phyloP scores from a whole-genome alignment of 92 coral and sea anemone genomes.

The Umimayanthus kanabou region DNA sequence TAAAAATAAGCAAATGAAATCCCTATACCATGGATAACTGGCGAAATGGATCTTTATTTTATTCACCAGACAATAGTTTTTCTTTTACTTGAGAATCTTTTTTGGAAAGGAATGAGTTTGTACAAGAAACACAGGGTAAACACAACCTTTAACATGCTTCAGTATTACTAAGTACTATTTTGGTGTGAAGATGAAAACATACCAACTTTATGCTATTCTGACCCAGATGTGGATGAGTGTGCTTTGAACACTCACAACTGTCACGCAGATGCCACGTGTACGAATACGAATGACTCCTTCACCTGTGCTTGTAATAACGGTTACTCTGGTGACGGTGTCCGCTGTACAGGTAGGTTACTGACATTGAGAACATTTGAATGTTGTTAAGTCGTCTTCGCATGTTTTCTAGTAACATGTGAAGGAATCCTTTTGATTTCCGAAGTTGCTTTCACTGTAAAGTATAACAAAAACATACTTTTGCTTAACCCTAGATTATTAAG shows the following conservation, averaged over 20 bases:
- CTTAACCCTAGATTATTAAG: too few relatives aligned
- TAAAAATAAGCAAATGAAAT: too few relatives aligned
- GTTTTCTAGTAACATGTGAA: not conserved
- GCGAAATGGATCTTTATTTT: too few relatives aligned
- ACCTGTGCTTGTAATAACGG: slow-evolving; percentile 27
- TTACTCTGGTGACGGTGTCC: slow-evolving; percentile 36
- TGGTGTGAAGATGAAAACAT: not conserved
- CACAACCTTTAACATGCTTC: too few relatives aligned
- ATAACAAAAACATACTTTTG: too few relatives aligned
- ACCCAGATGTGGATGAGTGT: slow-evolving; percentile 37
- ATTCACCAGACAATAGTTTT: too few relatives aligned
- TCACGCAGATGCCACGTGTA: slow-evolving; percentile 28
- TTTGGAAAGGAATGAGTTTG: too few relatives aligned
- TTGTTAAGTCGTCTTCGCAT: not conserved
- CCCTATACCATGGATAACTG: not conserved
- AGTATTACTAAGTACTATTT: not conserved
- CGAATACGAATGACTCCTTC: slow-evolving; percentile 32
- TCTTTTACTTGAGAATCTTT: too few relatives aligned
- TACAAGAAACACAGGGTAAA: too few relatives aligned
- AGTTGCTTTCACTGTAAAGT: too few relatives aligned
- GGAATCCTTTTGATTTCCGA: too few relatives aligned
- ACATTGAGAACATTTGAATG: not conserved
- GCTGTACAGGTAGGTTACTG: slow-evolving; percentile 9
- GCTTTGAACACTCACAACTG: slow-evolving; percentile 34
- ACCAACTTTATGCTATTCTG: not conserved